A percentile compares a stretch with the other conserved stretches of the same genome.
Evolutionary conservation across 2,797 vertebrate species (phyloP).

Genomic region (Luscinia megarhynchos): DNA sequence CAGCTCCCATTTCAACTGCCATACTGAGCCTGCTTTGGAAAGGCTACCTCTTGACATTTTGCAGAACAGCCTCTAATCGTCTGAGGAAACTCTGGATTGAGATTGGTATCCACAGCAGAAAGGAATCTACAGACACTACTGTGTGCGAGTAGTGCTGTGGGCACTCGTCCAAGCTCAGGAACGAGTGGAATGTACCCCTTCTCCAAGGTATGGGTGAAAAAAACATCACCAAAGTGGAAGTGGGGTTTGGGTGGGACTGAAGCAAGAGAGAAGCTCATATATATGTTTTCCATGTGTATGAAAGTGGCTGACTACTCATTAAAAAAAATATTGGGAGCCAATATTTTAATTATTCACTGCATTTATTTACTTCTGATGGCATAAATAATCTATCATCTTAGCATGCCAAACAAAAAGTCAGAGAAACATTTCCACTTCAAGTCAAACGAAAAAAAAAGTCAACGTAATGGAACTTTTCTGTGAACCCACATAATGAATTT

Average conservation of each 20-base stretch:
- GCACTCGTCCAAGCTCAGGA: neutral
- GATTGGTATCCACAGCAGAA: conserved; percentile 39
- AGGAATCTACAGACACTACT: conserved; percentile 22
- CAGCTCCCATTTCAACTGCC: neutral
- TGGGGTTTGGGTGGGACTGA: neutral
- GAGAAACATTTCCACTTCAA: neutral
- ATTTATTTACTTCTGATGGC: conserved; percentile 22
- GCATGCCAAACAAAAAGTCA: neutral
- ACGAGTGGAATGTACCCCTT: conserved; percentile 34
- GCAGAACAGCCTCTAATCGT: neutral
- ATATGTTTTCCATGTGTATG: neutral
- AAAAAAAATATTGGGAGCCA: neutral
- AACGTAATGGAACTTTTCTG: neutral
- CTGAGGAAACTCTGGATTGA: conserved; percentile 37
- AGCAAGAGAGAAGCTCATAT: neutral
- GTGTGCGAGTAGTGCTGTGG: neutral
- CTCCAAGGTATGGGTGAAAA: conserved; percentile 48
- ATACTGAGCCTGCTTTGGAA: neutral
- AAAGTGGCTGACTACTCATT: neutral
- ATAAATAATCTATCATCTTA: conserved; percentile 13
- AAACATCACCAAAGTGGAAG: conserved; percentile 8
- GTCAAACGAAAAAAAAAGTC: neutral
- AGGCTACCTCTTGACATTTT: neutral
- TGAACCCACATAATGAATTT: conserved; percentile 17
- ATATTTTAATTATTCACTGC: neutral